phyloP scores from a whole-genome alignment of 2,888 invertebrate species.

The Nematopogon swammerdamellus region DNA sequence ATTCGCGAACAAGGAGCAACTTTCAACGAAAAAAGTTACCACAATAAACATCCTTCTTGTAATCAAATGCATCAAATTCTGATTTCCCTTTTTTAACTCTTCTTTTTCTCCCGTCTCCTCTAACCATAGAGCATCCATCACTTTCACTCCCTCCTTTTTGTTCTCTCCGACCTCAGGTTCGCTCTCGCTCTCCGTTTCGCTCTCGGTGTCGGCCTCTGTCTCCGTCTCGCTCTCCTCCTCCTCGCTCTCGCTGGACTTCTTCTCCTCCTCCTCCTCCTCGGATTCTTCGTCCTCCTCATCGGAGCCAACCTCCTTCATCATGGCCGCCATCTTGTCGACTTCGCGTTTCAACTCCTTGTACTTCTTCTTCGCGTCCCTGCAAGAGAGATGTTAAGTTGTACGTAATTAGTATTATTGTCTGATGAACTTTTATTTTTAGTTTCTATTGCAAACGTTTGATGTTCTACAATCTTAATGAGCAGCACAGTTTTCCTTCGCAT shows the following conservation, averaged over 20 bases:
- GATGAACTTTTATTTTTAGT: too few relatives aligned
- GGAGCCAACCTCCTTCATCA: constrained; percentile 78
- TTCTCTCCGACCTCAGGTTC: constrained; percentile 60
- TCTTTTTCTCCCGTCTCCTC: too few relatives aligned
- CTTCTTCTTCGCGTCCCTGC: constrained; percentile 74
- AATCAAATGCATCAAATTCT: too few relatives aligned
- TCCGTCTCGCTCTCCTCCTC: constrained; percentile 64
- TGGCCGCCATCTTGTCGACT: constrained; percentile 86
- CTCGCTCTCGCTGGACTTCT: constrained; percentile 42
- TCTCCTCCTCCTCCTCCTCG: constrained; percentile 42
- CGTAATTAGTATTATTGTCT: constrained; percentile 1
- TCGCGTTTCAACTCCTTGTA: constrained; percentile 82
- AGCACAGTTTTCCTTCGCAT: too few relatives aligned
- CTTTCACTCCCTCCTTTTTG: too few relatives aligned
- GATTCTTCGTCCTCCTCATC: constrained; percentile 68
- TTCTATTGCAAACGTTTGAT: too few relatives aligned
- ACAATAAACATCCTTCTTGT: too few relatives aligned
- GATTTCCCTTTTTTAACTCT: too few relatives aligned
- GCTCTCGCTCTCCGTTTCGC: constrained; percentile 63
- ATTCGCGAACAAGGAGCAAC: too few relatives aligned
- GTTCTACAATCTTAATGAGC: too few relatives aligned
- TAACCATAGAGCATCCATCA: too few relatives aligned
- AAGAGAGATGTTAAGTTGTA: constrained; percentile 6
- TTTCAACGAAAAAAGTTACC: too few relatives aligned
- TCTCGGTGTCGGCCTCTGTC: constrained; percentile 65